phyloP scores from a whole-genome alignment of 2,113 vertebrate genomes.

The Sisor rabdophorus region DNA sequence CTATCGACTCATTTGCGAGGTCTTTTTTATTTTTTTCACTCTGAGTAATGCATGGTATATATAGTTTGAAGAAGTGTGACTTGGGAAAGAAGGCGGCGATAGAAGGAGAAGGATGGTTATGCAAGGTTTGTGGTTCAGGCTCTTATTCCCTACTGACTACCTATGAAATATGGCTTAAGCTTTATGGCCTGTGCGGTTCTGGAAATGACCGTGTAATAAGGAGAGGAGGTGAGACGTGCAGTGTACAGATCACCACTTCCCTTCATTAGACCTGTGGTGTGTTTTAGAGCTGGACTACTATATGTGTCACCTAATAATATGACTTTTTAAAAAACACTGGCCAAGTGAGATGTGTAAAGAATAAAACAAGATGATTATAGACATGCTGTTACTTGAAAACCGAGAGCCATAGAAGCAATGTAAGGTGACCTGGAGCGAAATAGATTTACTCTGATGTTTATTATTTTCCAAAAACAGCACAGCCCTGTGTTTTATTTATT shows the following conservation, averaged over 20 bases:
- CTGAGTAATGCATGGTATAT: slow-evolving; percentile 10
- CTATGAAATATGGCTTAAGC: slow-evolving; percentile 35
- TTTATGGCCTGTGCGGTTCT: slow-evolving; percentile 35
- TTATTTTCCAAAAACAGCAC: background rate
- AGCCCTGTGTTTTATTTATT: background rate
- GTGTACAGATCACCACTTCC: background rate
- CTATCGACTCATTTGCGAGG: background rate
- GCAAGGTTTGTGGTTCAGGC: slow-evolving; percentile 28
- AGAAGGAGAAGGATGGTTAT: slow-evolving; percentile 30
- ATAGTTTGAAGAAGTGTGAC: background rate
- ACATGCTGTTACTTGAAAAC: background rate
- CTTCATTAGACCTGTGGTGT: slow-evolving; percentile 8
- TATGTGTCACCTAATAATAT: background rate
- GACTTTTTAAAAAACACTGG: background rate
- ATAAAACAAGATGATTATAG: slow-evolving; percentile 5
- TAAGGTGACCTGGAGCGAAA: background rate
- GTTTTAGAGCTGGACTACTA: background rate
- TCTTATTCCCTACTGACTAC: slow-evolving; percentile 21
- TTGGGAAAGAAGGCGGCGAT: background rate
- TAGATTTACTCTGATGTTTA: background rate
- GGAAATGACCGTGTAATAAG: slow-evolving; percentile 37
- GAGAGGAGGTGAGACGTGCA: slow-evolving; percentile 17
- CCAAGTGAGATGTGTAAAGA: background rate
- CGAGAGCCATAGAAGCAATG: background rate
- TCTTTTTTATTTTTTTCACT: background rate